phyloP scores from a whole-genome alignment of 2,113 vertebrate species.

The Turnix velox region DNA sequence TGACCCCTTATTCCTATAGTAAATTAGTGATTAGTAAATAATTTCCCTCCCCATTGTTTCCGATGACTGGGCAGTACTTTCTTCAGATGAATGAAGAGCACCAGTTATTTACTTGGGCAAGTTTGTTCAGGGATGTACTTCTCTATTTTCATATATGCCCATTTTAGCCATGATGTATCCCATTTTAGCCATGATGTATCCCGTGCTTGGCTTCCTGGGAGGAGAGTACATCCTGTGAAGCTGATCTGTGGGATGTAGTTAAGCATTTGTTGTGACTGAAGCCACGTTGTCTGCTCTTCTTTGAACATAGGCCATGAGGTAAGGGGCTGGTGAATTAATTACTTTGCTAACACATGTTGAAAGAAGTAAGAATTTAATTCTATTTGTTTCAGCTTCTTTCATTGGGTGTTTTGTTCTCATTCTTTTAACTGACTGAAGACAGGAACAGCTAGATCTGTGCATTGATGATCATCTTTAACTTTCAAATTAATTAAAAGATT shows the following conservation, averaged over 20 bases:
- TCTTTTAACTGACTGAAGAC: not conserved
- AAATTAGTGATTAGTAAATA: slow-evolving; percentile 2
- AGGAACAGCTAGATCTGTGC: not conserved
- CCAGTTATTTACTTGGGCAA: not conserved
- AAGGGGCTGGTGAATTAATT: not conserved
- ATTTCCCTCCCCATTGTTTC: not conserved
- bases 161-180: not conserved
- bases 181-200: not conserved
- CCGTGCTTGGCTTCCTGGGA: not conserved
- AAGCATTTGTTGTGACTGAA: not conserved
- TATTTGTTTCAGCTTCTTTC: slow-evolving; percentile 1
- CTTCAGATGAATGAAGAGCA: not conserved
- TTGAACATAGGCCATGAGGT: not conserved
- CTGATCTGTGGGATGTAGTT: not conserved
- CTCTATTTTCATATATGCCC: not conserved
- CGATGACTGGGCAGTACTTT: not conserved
- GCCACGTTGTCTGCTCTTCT: not conserved
- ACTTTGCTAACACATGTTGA: not conserved
- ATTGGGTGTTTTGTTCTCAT: not conserved
- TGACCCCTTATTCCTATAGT: not conserved
- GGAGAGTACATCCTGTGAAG: not conserved
- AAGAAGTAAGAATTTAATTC: not conserved
- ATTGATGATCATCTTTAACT: not conserved
- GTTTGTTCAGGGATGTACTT: not conserved
- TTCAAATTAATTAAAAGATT: slow-evolving; percentile 1